phyloP scores from a whole-genome alignment of 2,797 vertebrate species.

The Phataginus tetradactyla region DNA sequence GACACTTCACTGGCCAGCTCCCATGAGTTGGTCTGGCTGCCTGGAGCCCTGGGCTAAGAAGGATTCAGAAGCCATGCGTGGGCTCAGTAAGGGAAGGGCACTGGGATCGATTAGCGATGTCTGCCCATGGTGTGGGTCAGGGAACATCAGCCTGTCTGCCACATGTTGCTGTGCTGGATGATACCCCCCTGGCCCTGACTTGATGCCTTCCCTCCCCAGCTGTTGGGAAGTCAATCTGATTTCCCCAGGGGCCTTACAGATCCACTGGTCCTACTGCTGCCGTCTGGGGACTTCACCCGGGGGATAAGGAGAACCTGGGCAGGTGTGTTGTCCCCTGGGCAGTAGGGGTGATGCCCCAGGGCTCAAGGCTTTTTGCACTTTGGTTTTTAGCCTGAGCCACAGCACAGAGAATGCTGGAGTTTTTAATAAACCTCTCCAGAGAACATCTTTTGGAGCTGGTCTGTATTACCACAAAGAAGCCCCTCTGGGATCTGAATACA shows the following conservation, averaged over 20 bases:
- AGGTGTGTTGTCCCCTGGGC: rapidly evolving
- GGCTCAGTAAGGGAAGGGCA: neutral
- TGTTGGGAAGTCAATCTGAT: neutral
- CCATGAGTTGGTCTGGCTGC: neutral
- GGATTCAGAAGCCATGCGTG: neutral
- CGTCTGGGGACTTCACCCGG: neutral
- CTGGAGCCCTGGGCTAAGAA: neutral
- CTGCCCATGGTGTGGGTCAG: neutral
- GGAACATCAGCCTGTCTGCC: neutral
- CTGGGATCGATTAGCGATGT: neutral
- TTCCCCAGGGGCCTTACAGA: neutral
- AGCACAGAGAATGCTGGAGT: neutral
- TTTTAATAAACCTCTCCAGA: neutral
- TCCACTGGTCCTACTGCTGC: neutral
- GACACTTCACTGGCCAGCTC: neutral
- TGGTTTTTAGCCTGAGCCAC: neutral
- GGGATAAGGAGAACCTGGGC: neutral
- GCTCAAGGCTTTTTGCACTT: neutral
- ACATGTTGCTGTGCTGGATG: rapidly evolving
- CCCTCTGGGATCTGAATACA: neutral
- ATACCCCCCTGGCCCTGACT: neutral
- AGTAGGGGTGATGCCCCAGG: neutral
- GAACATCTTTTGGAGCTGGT: neutral
- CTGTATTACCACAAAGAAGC: neutral
- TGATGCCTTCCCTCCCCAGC: neutral